Conservation (phyloP, 53 echinoderm and acorn worm species). For the Zoroaster sp. region DNA sequence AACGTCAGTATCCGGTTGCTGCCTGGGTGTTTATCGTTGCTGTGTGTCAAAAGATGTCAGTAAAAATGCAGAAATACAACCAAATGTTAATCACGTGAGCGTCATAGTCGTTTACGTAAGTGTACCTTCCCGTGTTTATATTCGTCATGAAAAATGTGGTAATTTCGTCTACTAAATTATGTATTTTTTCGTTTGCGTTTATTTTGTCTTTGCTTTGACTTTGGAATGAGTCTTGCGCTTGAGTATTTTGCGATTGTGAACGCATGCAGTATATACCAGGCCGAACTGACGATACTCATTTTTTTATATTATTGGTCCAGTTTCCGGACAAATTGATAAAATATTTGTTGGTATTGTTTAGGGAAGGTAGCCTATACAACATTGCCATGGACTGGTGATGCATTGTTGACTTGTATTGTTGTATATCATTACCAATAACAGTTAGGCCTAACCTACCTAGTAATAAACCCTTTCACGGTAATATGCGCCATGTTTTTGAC, state of each 20-base stretch:
- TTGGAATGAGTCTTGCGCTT: too few species aligned
- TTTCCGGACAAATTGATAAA: not conserved
- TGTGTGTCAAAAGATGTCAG: not conserved
- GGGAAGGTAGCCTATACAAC: too few species aligned
- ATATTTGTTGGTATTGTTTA: not conserved
- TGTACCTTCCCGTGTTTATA: not conserved
- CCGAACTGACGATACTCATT: not conserved
- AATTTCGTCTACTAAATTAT: not conserved
- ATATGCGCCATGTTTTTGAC: too few species aligned
- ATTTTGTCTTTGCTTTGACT: too few species aligned
- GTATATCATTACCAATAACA: too few species aligned
- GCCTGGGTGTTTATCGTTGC: conserved; percentile 30
- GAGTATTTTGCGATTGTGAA: too few species aligned
- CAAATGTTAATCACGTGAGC: not conserved
- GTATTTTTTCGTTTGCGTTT: not conserved
- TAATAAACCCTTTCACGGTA: too few species aligned
- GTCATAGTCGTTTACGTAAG: not conserved
- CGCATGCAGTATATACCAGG: not conserved
- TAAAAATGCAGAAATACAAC: not conserved
- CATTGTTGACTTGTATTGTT: too few species aligned
- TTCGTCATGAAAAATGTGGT: not conserved
- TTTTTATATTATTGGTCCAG: not conserved
- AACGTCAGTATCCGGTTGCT: not conserved
- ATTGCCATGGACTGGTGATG: too few species aligned
- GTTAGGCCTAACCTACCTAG: too few species aligned